These are phyloP conservation scores for Pseudotriccus pelzelni DNA, from an alignment of 2,797 vertebrate genomes.

Conservation along the genomic window DNA sequence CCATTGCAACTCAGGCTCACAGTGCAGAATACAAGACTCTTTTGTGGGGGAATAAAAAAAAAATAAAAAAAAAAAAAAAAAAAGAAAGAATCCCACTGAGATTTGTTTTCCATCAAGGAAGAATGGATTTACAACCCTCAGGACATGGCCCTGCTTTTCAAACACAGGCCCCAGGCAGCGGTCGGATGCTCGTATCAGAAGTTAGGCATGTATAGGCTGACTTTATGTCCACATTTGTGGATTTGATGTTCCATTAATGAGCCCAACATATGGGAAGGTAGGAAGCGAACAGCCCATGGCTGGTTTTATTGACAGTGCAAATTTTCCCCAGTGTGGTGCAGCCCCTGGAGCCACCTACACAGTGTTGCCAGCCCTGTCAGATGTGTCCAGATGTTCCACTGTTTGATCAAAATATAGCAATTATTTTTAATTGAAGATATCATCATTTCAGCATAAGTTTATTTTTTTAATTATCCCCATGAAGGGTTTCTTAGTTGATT, in stretches of 20 bases:
- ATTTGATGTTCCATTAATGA: conserved; percentile 42
- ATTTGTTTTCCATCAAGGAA: conserved; percentile 49
- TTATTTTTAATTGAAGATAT: neutral
- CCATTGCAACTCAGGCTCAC: neutral
- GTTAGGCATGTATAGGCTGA: neutral
- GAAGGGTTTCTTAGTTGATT: neutral
- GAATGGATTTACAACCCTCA: conserved; percentile 53
- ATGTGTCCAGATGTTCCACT: neutral
- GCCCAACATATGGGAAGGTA: neutral
- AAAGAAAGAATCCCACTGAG: neutral
- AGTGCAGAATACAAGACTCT: conserved; percentile 7
- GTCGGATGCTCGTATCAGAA: neutral
- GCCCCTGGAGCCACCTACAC: neutral
- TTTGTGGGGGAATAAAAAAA: neutral
- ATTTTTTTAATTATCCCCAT: neutral
- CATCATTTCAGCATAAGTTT: neutral
- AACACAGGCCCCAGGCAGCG: neutral
- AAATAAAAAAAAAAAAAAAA: neutral
- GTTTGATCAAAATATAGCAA: neutral
- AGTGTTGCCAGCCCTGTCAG: neutral
- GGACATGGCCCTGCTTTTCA: conserved; percentile 18
- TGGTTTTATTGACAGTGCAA: neutral
- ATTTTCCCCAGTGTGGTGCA: fast-evolving
- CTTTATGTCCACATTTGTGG: conserved; percentile 2
- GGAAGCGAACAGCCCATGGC: neutral